Evolutionary conservation across 2,888 invertebrate genomes (phyloP).

Genomic region (Dasysyrphus albostriatus): DNA sequence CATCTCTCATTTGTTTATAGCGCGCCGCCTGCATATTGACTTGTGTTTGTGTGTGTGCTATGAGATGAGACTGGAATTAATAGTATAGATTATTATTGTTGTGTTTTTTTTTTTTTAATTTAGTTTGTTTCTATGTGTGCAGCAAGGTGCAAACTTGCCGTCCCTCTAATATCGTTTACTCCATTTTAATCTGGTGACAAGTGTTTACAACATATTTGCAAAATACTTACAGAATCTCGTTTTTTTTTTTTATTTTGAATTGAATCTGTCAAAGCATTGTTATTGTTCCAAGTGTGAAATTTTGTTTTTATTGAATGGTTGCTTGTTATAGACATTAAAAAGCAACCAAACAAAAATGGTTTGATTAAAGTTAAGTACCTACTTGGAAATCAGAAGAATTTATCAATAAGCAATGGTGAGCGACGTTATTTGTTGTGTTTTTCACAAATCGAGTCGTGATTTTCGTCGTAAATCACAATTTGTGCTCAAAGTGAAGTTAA

Average conservation of each 20-base stretch:
- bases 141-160: conserved; percentile 5
- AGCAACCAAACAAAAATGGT: conserved; percentile 21
- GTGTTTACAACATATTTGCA: conserved; percentile 69
- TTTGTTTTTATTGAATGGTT: conserved; percentile 1
- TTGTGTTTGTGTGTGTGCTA: conserved; percentile 4
- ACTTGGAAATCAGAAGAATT: conserved; percentile 40
- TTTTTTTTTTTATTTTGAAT: conserved; percentile 17
- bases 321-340: background rate
- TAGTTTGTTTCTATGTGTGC: conserved; percentile 27
- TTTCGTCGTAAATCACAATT: too few species aligned
- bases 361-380: conserved; percentile 33
- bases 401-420: background rate
- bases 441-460: background rate
- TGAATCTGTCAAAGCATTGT: conserved; percentile 14
- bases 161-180: conserved; percentile 42
- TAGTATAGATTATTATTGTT: conserved; percentile 9
- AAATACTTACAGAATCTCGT: conserved; percentile 50
- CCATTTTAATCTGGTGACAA: conserved; percentile 69
- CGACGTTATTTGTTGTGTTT: background rate
- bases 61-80: conserved; percentile 31
- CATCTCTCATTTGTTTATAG: conserved; percentile 72
- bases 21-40: conserved; percentile 11
- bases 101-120: background rate
- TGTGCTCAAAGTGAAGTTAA: too few species aligned
- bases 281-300: background rate